Conservation (phyloP, 2,113 vertebrate species). For the Oncorhynchus kisutch region DNA sequence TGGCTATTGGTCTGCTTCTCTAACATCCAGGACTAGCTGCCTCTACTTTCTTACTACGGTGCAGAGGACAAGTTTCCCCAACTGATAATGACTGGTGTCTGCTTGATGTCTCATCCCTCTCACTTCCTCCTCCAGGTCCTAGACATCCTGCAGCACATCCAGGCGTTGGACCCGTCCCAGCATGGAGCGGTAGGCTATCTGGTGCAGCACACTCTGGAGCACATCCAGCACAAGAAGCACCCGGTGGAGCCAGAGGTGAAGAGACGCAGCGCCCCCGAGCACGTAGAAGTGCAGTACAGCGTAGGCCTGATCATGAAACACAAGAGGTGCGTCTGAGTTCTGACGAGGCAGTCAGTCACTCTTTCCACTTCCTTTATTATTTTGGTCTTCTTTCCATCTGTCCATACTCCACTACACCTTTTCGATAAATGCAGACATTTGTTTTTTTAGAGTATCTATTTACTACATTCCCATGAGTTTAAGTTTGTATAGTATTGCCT, state of each 20-base stretch:
- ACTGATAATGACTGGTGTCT: too few species aligned
- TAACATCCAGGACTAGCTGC: background rate
- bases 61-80: too few species aligned
- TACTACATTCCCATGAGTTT: background rate
- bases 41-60: too few species aligned
- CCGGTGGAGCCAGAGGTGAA: slow-evolving; percentile 85
- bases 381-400: too few species aligned
- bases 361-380: background rate
- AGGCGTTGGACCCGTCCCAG: slow-evolving; percentile 91
- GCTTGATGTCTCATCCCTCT: background rate
- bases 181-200: slow-evolving; percentile 93
- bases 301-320: slow-evolving; percentile 95
- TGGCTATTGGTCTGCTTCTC: too few species aligned
- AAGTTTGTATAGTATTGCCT: too few species aligned
- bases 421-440: too few species aligned
- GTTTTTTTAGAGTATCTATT: background rate
- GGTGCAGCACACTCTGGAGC: slow-evolving; percentile 94
- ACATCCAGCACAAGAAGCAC: slow-evolving; percentile 93
- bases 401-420: too few species aligned
- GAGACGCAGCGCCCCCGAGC: slow-evolving; percentile 81
- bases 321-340: slow-evolving; percentile 78
- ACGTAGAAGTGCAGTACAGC: slow-evolving; percentile 87
- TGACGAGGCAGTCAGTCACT: background rate
- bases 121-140: slow-evolving; percentile 77
- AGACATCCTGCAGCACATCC: slow-evolving; percentile 97